These are phyloP conservation scores for Phoronis australis DNA, from an alignment of 2,888 invertebrate species.

Conservation along the genomic window DNA sequence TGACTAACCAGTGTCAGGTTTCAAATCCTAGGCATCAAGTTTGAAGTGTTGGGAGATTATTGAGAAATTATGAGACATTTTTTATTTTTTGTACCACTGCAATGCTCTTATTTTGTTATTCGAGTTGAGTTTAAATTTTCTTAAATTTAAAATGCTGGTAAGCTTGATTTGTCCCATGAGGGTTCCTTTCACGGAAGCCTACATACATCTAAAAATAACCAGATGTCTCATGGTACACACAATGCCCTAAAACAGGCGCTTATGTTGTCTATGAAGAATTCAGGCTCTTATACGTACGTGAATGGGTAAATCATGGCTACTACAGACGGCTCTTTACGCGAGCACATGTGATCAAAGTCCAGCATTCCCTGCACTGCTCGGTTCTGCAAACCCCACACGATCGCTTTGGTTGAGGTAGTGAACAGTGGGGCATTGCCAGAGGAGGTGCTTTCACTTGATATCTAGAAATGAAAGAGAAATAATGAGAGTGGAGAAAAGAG, in stretches of 20 bases:
- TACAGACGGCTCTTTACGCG: constrained; percentile 75
- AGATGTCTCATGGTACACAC: too few species aligned
- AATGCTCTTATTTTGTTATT: too few species aligned
- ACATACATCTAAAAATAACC: neutral
- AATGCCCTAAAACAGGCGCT: too few species aligned
- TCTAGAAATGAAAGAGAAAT: too few species aligned
- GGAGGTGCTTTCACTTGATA: neutral
- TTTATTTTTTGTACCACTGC: too few species aligned
- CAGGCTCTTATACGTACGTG: constrained; percentile 57
- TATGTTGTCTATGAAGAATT: neutral
- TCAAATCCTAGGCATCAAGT: too few species aligned
- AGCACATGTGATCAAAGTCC: constrained; percentile 92
- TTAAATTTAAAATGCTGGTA: too few species aligned
- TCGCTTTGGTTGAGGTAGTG: constrained; percentile 78
- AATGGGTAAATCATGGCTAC: constrained; percentile 98
- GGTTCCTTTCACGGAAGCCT: neutral
- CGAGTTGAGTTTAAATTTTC: too few species aligned
- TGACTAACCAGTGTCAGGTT: too few species aligned
- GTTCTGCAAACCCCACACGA: constrained; percentile 99
- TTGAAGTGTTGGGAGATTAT: too few species aligned
- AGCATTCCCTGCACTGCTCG: constrained; percentile 94
- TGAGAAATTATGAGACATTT: too few species aligned
- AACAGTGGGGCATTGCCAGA: constrained; percentile 61
- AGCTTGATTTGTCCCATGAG: neutral
- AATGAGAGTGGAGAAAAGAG: too few species aligned